Conservation (phyloP, 2,888 invertebrate genomes). For the Thyatira batis region DNA sequence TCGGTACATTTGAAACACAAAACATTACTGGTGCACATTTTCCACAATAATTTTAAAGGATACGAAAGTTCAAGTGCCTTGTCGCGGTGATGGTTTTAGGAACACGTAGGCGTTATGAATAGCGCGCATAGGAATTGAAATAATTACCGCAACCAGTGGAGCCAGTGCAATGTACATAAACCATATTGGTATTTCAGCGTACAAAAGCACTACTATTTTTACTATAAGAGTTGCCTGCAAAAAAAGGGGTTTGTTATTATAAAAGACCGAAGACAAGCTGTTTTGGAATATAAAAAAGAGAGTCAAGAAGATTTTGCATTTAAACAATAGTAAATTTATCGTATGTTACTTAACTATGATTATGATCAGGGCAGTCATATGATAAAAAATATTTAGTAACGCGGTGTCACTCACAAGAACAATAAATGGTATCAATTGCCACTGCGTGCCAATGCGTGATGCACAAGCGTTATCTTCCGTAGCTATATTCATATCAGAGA, state of each 20-base stretch:
- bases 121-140: constrained; percentile 58
- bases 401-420: constrained; percentile 42
- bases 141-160: constrained; percentile 41
- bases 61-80: constrained; percentile 15
- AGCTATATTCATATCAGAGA: constrained; percentile 65
- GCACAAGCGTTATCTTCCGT: constrained; percentile 67
- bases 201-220: constrained; percentile 36
- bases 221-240: constrained; percentile 47
- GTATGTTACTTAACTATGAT: too few species aligned
- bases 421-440: constrained; percentile 61
- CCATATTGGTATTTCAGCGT: constrained; percentile 46
- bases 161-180: constrained; percentile 38
- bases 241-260: neutral
- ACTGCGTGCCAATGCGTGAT: constrained; percentile 54
- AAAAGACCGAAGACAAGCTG: too few species aligned
- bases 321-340: too few species aligned
- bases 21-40: neutral
- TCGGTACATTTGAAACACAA: too few species aligned
- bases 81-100: constrained; percentile 31
- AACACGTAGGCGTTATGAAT: constrained; percentile 46
- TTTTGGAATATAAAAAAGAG: too few species aligned
- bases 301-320: too few species aligned
- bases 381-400: neutral
- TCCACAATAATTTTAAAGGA: neutral
- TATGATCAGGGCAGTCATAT: neutral